These are phyloP conservation scores for Mechanitis mazaeus DNA, from an alignment of 2,888 invertebrate genomes.

Conservation along the genomic window DNA sequence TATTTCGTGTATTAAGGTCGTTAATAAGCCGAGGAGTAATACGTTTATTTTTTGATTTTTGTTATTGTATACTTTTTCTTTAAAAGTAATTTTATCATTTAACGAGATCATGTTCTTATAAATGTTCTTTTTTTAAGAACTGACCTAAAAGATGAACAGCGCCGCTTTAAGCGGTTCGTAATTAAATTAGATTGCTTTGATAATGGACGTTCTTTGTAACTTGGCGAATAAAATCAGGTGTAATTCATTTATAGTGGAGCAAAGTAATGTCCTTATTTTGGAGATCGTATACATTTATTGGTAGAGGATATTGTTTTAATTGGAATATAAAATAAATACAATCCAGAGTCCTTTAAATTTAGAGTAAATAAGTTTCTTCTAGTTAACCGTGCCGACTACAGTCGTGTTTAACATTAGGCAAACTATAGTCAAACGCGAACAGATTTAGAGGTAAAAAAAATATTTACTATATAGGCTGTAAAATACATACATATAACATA, in stretches of 20 bases:
- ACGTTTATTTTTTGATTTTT: neutral
- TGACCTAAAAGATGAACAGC: conserved; percentile 3
- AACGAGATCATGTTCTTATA: conserved; percentile 2
- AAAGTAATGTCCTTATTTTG: too few relatives aligned
- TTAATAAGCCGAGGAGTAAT: neutral
- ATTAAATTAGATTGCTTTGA: conserved; percentile 12
- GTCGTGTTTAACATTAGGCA: too few relatives aligned
- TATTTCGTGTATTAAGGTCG: neutral
- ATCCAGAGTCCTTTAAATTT: neutral
- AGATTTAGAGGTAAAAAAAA: too few relatives aligned
- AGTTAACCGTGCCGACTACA: too few relatives aligned
- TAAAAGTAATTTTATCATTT: neutral
- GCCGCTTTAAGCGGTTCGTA: conserved; percentile 1
- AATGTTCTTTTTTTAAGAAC: conserved; percentile 1
- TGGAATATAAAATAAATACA: too few relatives aligned
- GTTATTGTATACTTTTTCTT: conserved; percentile 1
- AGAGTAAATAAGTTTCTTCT: neutral
- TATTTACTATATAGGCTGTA: neutral
- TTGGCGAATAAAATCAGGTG: conserved; percentile 8
- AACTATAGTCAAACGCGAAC: too few relatives aligned
- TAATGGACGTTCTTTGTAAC: conserved; percentile 4
- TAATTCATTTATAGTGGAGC: conserved; percentile 4
- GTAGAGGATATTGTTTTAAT: too few relatives aligned
- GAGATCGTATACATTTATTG: too few relatives aligned
- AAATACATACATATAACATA: neutral